Evolutionary conservation across 1,140 invertebrate genomes (phyloP).

Genomic region (Polypedilum vanderplanki): DNA sequence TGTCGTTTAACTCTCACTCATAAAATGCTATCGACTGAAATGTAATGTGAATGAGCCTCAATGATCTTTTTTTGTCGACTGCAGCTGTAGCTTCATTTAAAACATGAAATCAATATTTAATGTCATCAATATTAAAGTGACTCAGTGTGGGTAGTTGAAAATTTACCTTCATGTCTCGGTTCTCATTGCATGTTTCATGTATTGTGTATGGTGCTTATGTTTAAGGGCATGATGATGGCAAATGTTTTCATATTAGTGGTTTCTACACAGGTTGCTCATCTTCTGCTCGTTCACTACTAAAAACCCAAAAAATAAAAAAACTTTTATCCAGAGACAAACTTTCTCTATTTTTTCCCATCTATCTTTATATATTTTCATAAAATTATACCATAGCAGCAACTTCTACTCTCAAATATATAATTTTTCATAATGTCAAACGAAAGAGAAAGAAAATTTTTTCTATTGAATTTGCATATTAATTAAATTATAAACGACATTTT

Average conservation of each 20-base stretch:
- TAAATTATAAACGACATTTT: constrained; percentile 25
- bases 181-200: not conserved
- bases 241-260: not conserved
- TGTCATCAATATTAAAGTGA: constrained; percentile 29
- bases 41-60: not conserved
- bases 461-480: constrained; percentile 29
- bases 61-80: not conserved
- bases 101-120: constrained; percentile 27
- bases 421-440: not conserved
- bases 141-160: not conserved
- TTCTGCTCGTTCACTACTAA: too few species aligned
- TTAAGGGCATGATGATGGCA: too few species aligned
- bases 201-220: not conserved
- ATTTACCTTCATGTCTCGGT: constrained; percentile 4
- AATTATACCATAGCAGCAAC: too few species aligned
- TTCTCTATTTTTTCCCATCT: too few species aligned
- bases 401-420: not conserved
- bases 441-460: not conserved
- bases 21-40: too few species aligned
- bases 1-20: too few species aligned
- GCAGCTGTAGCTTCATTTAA: constrained; percentile 11
- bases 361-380: too few species aligned
- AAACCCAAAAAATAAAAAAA: too few species aligned
- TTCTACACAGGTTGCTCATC: too few species aligned
- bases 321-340: too few species aligned